Evolutionary conservation across 92 coral and sea anemone species (phyloP).

Genomic region (Paragorgia papillata): DNA sequence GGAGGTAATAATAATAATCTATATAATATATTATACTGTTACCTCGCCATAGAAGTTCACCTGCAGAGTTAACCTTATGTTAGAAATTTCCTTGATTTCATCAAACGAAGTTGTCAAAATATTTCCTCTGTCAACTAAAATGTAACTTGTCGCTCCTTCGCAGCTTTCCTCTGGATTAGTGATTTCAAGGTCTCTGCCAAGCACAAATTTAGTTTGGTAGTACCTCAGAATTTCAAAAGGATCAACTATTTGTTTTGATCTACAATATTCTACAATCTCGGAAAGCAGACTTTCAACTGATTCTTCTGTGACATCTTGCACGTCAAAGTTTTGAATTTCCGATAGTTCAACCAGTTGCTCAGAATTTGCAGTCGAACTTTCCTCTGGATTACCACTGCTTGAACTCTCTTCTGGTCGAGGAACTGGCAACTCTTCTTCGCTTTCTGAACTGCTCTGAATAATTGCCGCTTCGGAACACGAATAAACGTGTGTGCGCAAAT

Average conservation of each 20-base stretch:
- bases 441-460: background rate
- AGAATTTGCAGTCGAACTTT: too few species aligned
- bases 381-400: background rate
- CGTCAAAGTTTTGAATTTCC: background rate
- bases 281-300: too few species aligned
- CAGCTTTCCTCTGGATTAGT: too few species aligned
- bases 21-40: too few species aligned
- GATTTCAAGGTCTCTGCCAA: constrained; percentile 15
- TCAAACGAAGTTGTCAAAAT: too few species aligned
- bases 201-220: background rate
- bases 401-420: background rate
- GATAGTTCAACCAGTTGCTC: background rate
- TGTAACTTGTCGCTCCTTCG: too few species aligned
- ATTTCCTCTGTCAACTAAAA: too few species aligned
- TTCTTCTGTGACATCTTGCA: background rate
- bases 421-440: constrained; percentile 11
- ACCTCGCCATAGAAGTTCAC: too few species aligned
- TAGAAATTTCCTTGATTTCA: too few species aligned
- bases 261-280: constrained; percentile 5
- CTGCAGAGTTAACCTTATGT: too few species aligned
- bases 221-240: constrained; percentile 13
- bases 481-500: constrained; percentile 42
- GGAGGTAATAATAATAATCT: too few species aligned
- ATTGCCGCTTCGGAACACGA: constrained; percentile 35
- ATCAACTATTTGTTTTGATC: background rate